A percentile compares a stretch with the other conserved stretches of the same genome.
Conservation (phyloP, 2,797 vertebrate genomes). For the Prionace glauca region DNA sequence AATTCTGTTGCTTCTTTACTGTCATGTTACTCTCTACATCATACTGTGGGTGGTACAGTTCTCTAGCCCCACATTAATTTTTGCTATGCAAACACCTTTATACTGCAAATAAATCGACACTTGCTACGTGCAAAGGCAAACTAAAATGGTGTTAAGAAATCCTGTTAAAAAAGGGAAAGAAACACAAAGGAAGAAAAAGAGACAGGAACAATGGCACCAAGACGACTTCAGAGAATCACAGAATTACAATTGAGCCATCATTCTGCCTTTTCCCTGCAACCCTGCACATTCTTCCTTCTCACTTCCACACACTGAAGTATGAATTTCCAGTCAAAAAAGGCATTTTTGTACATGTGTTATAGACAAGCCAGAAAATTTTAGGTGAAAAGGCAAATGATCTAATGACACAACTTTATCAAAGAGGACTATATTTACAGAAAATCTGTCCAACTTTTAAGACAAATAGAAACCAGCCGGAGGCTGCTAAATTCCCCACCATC, state of each 20-base stretch:
- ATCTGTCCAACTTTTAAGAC: constrained; percentile 33
- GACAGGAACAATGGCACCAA: neutral
- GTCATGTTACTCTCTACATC: too few species aligned
- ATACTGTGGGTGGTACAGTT: too few species aligned
- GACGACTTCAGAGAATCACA: neutral
- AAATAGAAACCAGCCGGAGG: constrained; percentile 20
- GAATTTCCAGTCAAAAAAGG: constrained; percentile 1
- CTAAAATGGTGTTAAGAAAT: neutral
- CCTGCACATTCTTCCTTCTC: too few species aligned
- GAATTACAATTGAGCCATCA: too few species aligned
- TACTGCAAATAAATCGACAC: neutral
- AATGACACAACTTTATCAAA: constrained; percentile 19
- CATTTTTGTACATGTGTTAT: neutral
- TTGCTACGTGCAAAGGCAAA: neutral
- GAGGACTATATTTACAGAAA: constrained; percentile 15
- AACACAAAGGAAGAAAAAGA: neutral
- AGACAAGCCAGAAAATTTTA: constrained; percentile 22
- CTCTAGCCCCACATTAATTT: too few species aligned
- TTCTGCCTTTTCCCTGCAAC: too few species aligned
- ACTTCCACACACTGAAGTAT: neutral
- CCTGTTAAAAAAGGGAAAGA: neutral
- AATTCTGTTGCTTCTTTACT: too few species aligned
- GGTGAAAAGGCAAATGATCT: neutral
- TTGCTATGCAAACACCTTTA: too few species aligned
- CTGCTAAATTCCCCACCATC: constrained; percentile 30